Evolutionary conservation across 2,888 invertebrate species (phyloP), one percentile per base, ranked within the genome.

Genomic region (Anthophora plumipes): DNA sequence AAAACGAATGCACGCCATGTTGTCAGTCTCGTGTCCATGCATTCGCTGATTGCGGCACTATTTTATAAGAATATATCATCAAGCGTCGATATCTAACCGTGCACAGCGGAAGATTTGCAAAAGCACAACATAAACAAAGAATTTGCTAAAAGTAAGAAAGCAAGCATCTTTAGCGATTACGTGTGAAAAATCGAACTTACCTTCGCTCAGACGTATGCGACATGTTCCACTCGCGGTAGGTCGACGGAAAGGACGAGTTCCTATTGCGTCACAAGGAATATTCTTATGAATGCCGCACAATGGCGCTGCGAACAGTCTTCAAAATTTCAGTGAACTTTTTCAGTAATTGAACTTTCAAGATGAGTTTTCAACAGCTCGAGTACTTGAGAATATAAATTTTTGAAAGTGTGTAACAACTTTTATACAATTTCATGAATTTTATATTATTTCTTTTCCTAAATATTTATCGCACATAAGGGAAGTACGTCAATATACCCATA

Each of bases 171-270:
- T 63, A 22, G 59, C 55, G 52, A 75, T 83, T 82, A 80, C 46
- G 50, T 31, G 59, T 66, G 91, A 93, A 94, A 94, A 94, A 92
- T 90, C 88, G 90, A 93, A 95, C 96, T 96, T 96, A 96, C 97
- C 96, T 96, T 95, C 96, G 95, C 95, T 97, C 97, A 94, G 95
- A 94, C 94, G 96, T 95, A 95, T 95, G 96, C 94, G 97, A 97
- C 97, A 97, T 97, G 96, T 96, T 97, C 95, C 95, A 96, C 95
- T 96, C 95, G 95, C 95, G 95, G 95, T 95, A 94, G 95, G 95
- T 95, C 95, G 95, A 95, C 95, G 95, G 96, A 96, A 96, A 96
- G 95, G 95, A 92, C 91, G 92, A 92, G 86, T 90, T 90, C 89
- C 90, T 90, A 91, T 91, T 92, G 92, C 92, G 93, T 93, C 93